A percentile compares a stretch with the other conserved stretches of the same genome.
These are phyloP conservation scores for Pseudochromis fuscus DNA, from an alignment of 2,797 vertebrate species.

Conservation along the genomic window DNA sequence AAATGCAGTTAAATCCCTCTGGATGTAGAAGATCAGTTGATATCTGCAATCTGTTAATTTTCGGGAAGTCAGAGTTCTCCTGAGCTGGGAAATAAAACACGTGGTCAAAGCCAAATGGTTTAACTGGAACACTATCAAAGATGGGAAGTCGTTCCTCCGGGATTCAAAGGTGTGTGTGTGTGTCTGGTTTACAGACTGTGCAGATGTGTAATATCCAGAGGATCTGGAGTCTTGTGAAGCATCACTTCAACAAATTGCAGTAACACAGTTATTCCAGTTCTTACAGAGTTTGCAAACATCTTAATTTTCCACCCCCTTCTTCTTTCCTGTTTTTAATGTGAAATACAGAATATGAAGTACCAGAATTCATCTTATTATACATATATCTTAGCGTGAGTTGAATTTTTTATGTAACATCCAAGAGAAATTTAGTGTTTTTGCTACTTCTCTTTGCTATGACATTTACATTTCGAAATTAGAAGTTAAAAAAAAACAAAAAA, in stretches of 20 bases:
- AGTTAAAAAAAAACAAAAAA: too few species aligned
- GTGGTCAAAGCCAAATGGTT: background rate
- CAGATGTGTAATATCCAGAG: constrained; percentile 20
- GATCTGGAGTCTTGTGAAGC: constrained; percentile 1
- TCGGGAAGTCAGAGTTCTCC: background rate
- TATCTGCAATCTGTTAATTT: background rate
- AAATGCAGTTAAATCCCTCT: constrained; percentile 24
- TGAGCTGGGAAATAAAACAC: background rate
- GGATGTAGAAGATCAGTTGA: background rate
- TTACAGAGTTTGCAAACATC: background rate
- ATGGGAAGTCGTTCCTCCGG: background rate
- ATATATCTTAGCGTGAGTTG: too few species aligned
- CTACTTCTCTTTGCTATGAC: too few species aligned
- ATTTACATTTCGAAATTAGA: too few species aligned
- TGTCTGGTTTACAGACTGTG: constrained; percentile 18
- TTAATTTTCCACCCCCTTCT: background rate
- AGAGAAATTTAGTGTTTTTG: too few species aligned
- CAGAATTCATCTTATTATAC: background rate
- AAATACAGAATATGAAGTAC: background rate
- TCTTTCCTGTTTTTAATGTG: background rate
- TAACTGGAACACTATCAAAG: background rate
- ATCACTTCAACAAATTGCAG: background rate
- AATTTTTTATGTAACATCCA: too few species aligned
- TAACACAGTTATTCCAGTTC: background rate
- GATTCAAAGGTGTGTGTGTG: background rate